phyloP scores from a whole-genome alignment of 2,797 vertebrate genomes.

The Pipistrellus kuhlii region DNA sequence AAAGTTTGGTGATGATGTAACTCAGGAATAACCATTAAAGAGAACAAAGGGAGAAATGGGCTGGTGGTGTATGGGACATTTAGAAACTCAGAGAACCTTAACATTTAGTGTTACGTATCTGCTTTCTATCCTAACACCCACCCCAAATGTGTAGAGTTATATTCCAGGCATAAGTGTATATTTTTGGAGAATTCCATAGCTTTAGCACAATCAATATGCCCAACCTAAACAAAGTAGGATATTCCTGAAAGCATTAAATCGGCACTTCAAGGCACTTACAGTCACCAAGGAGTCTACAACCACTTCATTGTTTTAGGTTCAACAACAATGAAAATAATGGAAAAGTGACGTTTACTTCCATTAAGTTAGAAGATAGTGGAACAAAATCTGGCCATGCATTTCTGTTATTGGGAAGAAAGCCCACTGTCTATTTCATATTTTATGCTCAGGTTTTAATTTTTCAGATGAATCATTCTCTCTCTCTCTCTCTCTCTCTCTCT shows the following conservation, averaged over 20 bases:
- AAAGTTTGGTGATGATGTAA: neutral
- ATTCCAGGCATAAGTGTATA: neutral
- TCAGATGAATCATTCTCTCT: neutral
- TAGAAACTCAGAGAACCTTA: neutral
- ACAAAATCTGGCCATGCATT: neutral
- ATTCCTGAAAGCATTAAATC: neutral
- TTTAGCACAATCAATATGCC: neutral
- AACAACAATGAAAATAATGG: neutral
- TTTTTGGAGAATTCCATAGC: neutral
- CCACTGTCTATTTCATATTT: neutral
- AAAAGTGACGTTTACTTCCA: neutral
- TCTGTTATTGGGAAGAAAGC: neutral
- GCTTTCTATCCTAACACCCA: neutral
- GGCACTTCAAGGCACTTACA: neutral
- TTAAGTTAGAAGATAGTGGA: neutral
- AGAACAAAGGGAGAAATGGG: neutral
- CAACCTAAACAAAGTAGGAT: neutral
- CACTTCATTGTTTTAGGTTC: neutral
- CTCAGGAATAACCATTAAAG: neutral
- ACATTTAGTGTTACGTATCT: neutral
- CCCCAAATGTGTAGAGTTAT: neutral
- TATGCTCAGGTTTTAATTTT: conserved; percentile 45
- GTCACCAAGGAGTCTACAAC: neutral
- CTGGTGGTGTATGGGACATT: neutral
- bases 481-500: neutral